Evolutionary conservation across 2,888 invertebrate genomes (phyloP).

Genomic region (Volucella inflata): DNA sequence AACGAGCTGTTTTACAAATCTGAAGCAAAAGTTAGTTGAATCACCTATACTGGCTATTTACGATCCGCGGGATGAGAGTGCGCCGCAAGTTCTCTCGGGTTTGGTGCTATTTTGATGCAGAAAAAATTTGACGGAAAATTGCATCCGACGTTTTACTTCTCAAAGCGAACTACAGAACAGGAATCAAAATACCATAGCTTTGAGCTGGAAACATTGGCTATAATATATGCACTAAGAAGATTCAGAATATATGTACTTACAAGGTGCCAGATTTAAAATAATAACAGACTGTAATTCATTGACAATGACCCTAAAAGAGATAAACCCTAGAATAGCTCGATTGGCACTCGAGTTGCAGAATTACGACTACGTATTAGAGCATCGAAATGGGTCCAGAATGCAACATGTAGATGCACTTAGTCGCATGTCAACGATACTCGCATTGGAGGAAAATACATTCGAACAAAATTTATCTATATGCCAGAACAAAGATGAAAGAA

Average conservation of each 20-base stretch:
- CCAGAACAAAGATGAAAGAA: conserved; percentile 28
- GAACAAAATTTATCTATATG: conserved; percentile 26
- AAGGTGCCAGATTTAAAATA: too few relatives aligned
- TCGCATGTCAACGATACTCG: conserved; percentile 42
- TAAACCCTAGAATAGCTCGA: conserved; percentile 11
- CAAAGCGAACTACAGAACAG: conserved; percentile 75
- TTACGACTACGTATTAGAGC: conserved; percentile 5
- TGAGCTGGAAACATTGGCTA: conserved; percentile 78
- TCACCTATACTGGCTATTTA: conserved; percentile 78
- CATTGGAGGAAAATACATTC: conserved; percentile 35
- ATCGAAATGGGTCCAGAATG: conserved; percentile 71
- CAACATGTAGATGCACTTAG: conserved; percentile 78
- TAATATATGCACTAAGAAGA: conserved; percentile 77
- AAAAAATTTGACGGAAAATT: conserved; percentile 64
- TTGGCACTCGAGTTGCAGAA: conserved; percentile 5
- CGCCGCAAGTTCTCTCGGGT: conserved; percentile 77
- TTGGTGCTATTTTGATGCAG: conserved; percentile 77
- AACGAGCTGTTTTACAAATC: neutral
- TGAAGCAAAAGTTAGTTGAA: conserved; percentile 51
- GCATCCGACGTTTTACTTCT: conserved; percentile 78
- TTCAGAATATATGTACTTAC: too few relatives aligned
- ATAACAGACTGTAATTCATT: too few relatives aligned
- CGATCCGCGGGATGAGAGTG: conserved; percentile 75
- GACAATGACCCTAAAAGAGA: neutral
- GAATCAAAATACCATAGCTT: conserved; percentile 78